Evolutionary conservation across 2,113 vertebrate species (phyloP), one percentile per base, ranked within the genome.

Genomic region (Dolichotis patagonum): DNA sequence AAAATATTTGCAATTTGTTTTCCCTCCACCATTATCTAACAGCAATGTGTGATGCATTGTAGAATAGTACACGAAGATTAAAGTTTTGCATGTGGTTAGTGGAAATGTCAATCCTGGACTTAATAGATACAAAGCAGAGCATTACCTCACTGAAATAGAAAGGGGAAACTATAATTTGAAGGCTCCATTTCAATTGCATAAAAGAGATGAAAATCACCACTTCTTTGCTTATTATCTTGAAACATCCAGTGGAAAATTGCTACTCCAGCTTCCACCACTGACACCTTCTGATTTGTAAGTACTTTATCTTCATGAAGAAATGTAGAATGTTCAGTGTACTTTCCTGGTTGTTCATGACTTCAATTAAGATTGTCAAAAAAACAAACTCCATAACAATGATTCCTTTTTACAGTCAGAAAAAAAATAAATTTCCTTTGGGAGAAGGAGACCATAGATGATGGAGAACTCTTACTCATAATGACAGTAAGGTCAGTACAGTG

Each of bases 1-100:
- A 71, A 85, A 96, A 88, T 82, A 85, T 91, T 85, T 85, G 43
- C 28, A 93, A 19, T 63, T 96, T 80, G 63, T 3, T 90, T 94
- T 82, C 83, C 28, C 20, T 75, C 43, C 6, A 77, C 16, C 9
- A 41, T 63, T 73, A 81, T 3, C 22, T 85, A 71, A 88, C 32
- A 88, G 16, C 32, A 88, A 65, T 35, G 6, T 81, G 22, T 58
- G 35, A 20, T 91, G 3, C 83, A 85, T 7, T 91, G 28, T 43
- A 85, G 38, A 30, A 49, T 78, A 88, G 32, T 90, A 90, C 71
- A 7, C 85, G 35, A 26, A 54, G 5, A 92, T 46, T 94, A 30
- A 96, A 46, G 16, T 73, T 41, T 38, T 87, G 20, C 49, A 63
- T 88, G 22, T 87, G 65, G 12, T 80, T 46, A 87, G 54, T 90